Percentiles rank a stretch among this genome's conserved stretches.
Conservation (phyloP, 2,888 invertebrate genomes). For the Halictus ligatus region DNA sequence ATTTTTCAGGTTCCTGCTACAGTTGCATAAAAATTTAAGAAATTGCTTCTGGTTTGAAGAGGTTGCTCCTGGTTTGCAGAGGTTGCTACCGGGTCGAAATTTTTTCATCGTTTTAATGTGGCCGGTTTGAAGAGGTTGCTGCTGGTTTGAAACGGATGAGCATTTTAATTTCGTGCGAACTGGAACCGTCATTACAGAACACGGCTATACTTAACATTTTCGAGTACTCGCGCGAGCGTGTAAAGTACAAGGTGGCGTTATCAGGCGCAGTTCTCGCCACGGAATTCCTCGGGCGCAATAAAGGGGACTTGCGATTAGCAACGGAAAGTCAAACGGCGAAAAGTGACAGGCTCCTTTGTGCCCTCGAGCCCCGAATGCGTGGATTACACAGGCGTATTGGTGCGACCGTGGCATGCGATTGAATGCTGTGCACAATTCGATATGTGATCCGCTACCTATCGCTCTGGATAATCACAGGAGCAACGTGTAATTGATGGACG, state of each 20-base stretch:
- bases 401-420: constrained; percentile 58
- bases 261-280: not conserved
- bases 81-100: too few species aligned
- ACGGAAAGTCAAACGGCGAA: constrained; percentile 24
- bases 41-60: too few species aligned
- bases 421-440: constrained; percentile 55
- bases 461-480: constrained; percentile 35
- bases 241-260: not conserved
- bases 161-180: not conserved
- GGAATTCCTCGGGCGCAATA: not conserved
- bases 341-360: constrained; percentile 52
- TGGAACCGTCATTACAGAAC: too few species aligned
- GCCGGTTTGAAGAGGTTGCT: too few species aligned
- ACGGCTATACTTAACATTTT: not conserved
- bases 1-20: too few species aligned
- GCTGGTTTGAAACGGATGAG: not conserved
- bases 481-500: constrained; percentile 69
- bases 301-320: not conserved
- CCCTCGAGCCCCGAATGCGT: constrained; percentile 48
- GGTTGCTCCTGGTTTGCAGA: too few species aligned
- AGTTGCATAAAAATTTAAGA: too few species aligned
- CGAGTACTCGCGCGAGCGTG: not conserved
- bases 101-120: too few species aligned
- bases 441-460: constrained; percentile 54
- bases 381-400: constrained; percentile 62